Evolutionary conservation across 2,888 invertebrate genomes (phyloP), one percentile per base, ranked within the genome.

Genomic region (Dryobotodes eremita): DNA sequence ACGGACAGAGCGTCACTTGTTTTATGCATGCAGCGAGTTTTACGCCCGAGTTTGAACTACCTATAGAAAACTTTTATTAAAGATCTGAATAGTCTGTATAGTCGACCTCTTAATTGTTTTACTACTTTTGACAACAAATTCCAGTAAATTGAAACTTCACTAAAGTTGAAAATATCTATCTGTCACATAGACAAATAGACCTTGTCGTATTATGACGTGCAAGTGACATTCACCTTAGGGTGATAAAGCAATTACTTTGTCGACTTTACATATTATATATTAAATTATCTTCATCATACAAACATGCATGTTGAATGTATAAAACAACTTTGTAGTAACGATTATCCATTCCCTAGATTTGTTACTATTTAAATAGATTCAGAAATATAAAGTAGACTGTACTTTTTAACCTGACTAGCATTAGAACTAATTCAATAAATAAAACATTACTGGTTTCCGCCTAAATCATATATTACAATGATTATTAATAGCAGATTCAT

Each of bases 341-440:
- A 68, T 71, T 50, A 70, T 59, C 69, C 83, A 83, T 83, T 79
- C 69, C 83, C 46, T 69, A 83, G 15, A 57, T 71, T 77, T 65
- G 77, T 31, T 68, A 72, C 26, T 48, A 26, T 36, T 59, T 48
- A 36, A 17, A 23, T 17, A 13, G 15, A 36, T 31, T 17, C 36
- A 64, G 15, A 59, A n/a, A 73, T n/a, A 46, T 62, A 62, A n/a
- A 65, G 23, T 42, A 59, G 26, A 57, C 11, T 48, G 23, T 31
- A 53, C 0, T 61, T 48, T 72, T 36, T 46, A 61, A 26, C 8
- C 15, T 17, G 13, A 48, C 15, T 53, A 68, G 23, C 1, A 64
- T 53, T 74, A 70, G 2, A 59, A 64, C 7, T 46, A 65, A 65
- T 59, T 53, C 17, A 31, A 42, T 42, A n/a, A 26, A 71, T 36